Evolutionary conservation across 92 coral and sea anemone genomes (phyloP), one percentile per base, ranked within the genome.

Genomic region (Bergia puertoricense): DNA sequence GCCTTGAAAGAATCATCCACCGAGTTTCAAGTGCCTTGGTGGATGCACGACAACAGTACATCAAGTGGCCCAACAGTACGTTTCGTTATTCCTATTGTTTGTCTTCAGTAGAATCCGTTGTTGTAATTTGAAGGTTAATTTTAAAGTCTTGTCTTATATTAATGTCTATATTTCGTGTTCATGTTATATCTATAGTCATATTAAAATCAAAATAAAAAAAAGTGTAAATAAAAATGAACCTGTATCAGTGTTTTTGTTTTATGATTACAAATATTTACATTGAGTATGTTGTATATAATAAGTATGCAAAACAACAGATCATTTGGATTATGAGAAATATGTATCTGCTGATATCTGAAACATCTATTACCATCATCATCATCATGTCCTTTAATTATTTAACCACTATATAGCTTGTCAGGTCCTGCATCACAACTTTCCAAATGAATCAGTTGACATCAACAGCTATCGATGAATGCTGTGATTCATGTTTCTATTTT

Each of bases 1-100:
- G 92, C 68, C 36, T 89, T 15, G 88, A 81, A 14, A 81, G 90
- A 86, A 67, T 91, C 30, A 81, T 90, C 45, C 83, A 30, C 30
- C 30, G 30, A 30, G 30, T 30, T 30, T 30, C 30, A 30, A 30
- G 30, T 30, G 30, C 30, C 36, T 81, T 82, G 50, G 50, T 62
- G 23, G 68, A 86, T 76, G 30, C 73, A 76, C 65, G 82, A 38
- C 77, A 15, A 62, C 69, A 62, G 20, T 62, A 62, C 30, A 30
- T 30, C 30, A 30, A 30, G 30, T 30, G 30, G 30, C 30, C 30
- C 30, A 30, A 30, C 30, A 62, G 69, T 62, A 62, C 69, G 5
- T 3, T 62, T 62, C 69, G 69, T 62, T 62, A 13, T 62, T 13
- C 69, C 20, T 62, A 2, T 13, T 62, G 20, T 3, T 62, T 62